Evolutionary conservation across 2,797 vertebrate genomes (phyloP), one percentile per base, ranked within the genome.

Genomic region (Semotilus atromaculatus): DNA sequence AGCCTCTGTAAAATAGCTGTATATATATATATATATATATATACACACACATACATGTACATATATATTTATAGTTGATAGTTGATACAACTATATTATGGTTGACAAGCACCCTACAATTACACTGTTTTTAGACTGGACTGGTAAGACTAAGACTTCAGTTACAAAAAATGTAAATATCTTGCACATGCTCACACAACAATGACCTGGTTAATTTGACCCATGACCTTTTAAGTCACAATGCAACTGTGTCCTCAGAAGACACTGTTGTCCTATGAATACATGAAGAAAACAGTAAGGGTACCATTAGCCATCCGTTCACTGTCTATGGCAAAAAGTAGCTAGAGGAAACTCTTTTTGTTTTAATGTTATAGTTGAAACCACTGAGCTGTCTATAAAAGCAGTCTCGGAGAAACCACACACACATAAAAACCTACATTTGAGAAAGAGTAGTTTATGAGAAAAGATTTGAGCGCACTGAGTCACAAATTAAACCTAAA

Each of bases 391-490:
- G 72, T 67, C 72, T 66, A 76, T 76, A 53, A 76, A 83, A 72
- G 64, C 31, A 72, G 16, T 26, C 34, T 48, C 19, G 0, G 26
- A 67, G 16, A 83, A 62, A 3, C 58, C 21, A 45, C 48, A 34
- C 16, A 55, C 26, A 18, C 43, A 51, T 48, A 11, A 16, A 64
- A 34, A 68, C 31, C 38, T 10, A 55, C 29, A 75, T 36, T 51
- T 53, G n/a, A 76, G 66, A 70, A 78, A 83, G 45, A 73, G 73
- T 62, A 14, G 45, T 86, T 78, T 71, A 78, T 72, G 34, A 80
- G 51, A 70, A n/a, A 45, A 70, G 16, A 84, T 48, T 67, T 34
- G n/a, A 70, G n/a, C 77, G 40, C 29, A 84, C 48, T 26, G 62
- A 76, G 40, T 21, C 38, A 68, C 71, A 80, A 73, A 86, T 82